Percentiles rank a stretch among this genome's conserved stretches.
Conservation (phyloP, 2,113 vertebrate species). For the Erythrocercus mccallii region DNA sequence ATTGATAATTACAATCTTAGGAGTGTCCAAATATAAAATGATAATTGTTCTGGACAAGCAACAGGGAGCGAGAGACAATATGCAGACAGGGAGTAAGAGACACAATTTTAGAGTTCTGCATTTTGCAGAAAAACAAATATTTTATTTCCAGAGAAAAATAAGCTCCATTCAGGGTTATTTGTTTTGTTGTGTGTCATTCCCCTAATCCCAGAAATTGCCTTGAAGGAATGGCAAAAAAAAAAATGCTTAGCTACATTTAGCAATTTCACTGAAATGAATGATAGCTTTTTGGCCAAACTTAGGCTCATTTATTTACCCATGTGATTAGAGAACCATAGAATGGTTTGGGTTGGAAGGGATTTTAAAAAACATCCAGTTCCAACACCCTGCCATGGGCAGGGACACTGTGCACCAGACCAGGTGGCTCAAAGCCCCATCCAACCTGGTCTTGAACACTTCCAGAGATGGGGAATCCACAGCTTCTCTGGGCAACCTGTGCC, state of each 20-base stretch:
- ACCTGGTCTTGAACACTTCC: neutral
- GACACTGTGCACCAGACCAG: fast-evolving
- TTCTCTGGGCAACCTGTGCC: neutral
- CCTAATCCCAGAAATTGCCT: neutral
- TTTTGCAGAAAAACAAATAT: neutral
- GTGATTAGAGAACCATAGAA: neutral
- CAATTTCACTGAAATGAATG: neutral
- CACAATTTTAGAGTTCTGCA: neutral
- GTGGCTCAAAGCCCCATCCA: neutral
- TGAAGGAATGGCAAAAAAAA: neutral
- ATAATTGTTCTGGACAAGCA: neutral
- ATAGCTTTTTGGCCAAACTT: neutral
- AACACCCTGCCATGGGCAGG: no score
- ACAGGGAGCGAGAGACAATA: neutral
- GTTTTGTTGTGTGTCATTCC: neutral
- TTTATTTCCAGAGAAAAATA: neutral
- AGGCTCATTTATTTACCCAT: neutral
- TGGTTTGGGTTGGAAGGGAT: neutral
- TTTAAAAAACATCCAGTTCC: neutral
- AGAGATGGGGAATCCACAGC: no score
- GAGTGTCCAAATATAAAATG: neutral
- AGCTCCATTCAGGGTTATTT: neutral
- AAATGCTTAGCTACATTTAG: neutral
- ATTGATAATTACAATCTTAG: neutral
- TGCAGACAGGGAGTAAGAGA: neutral